Base-by-base conservation (phyloP, 2,888 invertebrate species). In the Cheilosia vulpina region DNA sequence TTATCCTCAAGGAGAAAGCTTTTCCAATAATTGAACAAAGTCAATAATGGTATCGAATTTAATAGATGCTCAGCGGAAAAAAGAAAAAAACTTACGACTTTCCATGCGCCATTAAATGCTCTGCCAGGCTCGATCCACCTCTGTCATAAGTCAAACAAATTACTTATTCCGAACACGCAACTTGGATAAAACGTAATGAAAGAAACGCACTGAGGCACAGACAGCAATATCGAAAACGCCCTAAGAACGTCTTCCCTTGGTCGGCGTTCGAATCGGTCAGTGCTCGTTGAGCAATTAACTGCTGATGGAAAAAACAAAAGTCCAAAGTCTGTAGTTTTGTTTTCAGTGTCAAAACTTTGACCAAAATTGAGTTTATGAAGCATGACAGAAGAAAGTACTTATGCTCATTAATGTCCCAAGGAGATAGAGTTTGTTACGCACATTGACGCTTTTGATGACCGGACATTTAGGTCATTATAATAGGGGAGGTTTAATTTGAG, bases 151-250 rank as follows among this genome's bases (percentile, higher is more conserved):
- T 41, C 77, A 65, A 81, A 60, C 52, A 72, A 81, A 68, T 87
- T 82, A 87, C 77, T 87, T 87, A 87, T 82, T 62, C 81, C 45
- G 9, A 73, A 21, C 85, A 82, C 82, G 82, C 77, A 87, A 72
- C n/a, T 52, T 68, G 31, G n/a, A 41, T 27, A 45, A 31, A 55
- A 53, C n/a, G 21, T 21, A 47, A 31, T n/a, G 1, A 17, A 47
- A 57, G 17, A 38, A 65, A 47, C 34, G 27, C 65, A 57, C 57
- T 55, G 47, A 65, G 27, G 34, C 45, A 11, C 31, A 41, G 34
- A 57, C 34, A 65, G n/a, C 15, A 52, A 41, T 38, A 55, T n/a
- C 13, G 15, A 47, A 47, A 41, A 38, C 58, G 15, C 50, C 19
- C 15, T 21, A 13, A 45, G 17, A 34, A 24, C 65, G 11, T 52